Conservation (phyloP, 1,140 invertebrate genomes). For the Drosophila watanabei region DNA sequence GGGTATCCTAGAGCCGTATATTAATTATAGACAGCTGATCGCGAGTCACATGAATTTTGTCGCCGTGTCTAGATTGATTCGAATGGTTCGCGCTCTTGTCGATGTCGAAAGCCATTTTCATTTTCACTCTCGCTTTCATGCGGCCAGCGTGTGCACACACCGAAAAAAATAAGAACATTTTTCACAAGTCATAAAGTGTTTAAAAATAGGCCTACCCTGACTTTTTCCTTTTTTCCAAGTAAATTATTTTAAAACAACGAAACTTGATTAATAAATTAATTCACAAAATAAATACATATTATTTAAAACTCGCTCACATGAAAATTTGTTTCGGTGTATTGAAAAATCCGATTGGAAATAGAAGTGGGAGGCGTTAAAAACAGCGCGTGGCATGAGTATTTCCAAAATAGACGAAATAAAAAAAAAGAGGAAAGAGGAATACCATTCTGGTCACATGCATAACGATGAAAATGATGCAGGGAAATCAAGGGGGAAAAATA, state of each 20-base stretch:
- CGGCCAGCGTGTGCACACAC: slow-evolving; percentile 28
- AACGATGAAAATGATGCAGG: slow-evolving; percentile 28
- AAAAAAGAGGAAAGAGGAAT: slow-evolving; percentile 35
- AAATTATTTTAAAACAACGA: not conserved
- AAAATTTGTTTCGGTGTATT: slow-evolving; percentile 10
- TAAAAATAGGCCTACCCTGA: not conserved
- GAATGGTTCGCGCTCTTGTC: slow-evolving; percentile 56
- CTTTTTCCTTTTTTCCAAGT: too few species aligned
- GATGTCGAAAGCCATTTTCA: slow-evolving; percentile 57
- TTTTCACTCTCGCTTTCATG: slow-evolving; percentile 41
- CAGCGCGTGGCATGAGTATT: slow-evolving; percentile 72
- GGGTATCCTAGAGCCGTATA: slow-evolving; percentile 27
- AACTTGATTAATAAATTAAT: not conserved
- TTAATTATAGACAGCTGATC: not conserved
- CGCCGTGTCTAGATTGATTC: slow-evolving; percentile 78
- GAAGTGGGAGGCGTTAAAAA: slow-evolving; percentile 43
- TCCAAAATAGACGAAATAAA: slow-evolving; percentile 59
- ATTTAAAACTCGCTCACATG: not conserved
- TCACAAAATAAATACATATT: not conserved
- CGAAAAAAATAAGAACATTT: not conserved
- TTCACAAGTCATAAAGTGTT: not conserved
- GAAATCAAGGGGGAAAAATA: slow-evolving; percentile 11
- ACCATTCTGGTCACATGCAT: slow-evolving; percentile 71
- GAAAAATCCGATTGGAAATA: slow-evolving; percentile 9
- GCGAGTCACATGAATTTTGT: slow-evolving; percentile 79